phyloP scores from a whole-genome alignment of 2,888 invertebrate species.

The Volucella zonaria region DNA sequence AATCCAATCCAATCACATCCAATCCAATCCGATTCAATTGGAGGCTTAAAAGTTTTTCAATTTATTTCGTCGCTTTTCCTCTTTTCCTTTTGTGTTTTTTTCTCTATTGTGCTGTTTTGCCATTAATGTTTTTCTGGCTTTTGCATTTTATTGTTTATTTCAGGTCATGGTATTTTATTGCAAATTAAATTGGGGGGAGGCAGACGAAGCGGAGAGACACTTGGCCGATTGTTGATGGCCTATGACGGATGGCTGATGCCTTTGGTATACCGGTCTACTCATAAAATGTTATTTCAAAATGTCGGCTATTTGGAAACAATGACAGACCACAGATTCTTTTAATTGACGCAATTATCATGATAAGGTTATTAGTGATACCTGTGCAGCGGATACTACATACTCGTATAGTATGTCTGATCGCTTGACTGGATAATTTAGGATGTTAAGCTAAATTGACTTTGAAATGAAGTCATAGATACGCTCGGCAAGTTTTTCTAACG shows the following conservation, averaged over 20 bases:
- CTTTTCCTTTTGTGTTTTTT: constrained; percentile 1
- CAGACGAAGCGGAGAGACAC: neutral
- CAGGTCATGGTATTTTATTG: constrained; percentile 71
- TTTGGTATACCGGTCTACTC: neutral
- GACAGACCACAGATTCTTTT: constrained; percentile 23
- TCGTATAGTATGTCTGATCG: too few species aligned
- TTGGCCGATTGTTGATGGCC: constrained; percentile 13
- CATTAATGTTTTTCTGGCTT: constrained; percentile 60
- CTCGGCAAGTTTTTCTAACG: too few species aligned
- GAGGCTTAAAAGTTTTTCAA: constrained; percentile 73
- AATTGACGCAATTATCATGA: constrained; percentile 30
- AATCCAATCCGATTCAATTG: constrained; percentile 66
- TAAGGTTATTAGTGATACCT: neutral
- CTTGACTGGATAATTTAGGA: too few species aligned
- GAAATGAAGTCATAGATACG: too few species aligned
- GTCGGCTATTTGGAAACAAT: constrained; percentile 33
- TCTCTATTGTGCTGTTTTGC: constrained; percentile 44
- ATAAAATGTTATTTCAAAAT: constrained; percentile 58
- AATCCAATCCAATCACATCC: constrained; percentile 59
- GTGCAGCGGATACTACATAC: neutral
- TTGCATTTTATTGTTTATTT: constrained; percentile 62
- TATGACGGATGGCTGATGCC: too few species aligned
- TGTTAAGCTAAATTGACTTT: too few species aligned
- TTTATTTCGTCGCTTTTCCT: constrained; percentile 69
- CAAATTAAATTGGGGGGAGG: constrained; percentile 49